Evolutionary conservation across 2,797 vertebrate species (phyloP).

Genomic region (Phataginus tetradactyla): DNA sequence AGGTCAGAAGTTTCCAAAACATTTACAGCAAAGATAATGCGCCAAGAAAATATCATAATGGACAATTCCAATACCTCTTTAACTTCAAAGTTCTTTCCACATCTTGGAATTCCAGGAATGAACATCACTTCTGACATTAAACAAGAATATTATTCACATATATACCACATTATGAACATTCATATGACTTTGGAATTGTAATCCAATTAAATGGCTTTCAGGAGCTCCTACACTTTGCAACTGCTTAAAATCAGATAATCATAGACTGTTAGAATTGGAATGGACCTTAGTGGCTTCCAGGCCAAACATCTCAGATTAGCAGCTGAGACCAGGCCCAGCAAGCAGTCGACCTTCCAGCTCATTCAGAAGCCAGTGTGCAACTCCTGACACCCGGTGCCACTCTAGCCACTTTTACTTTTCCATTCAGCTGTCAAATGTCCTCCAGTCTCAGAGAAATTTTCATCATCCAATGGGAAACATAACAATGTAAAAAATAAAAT

Average conservation of each 20-base stretch:
- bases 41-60: not conserved
- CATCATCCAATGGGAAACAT: not conserved
- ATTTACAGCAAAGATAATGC: conserved; percentile 16
- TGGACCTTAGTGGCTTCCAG: not conserved
- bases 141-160: not conserved
- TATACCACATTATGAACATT: not conserved
- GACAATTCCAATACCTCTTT: not conserved
- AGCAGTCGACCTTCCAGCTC: not conserved
- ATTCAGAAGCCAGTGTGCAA: not conserved
- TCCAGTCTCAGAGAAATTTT: not conserved
- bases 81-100: not conserved
- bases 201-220: conserved; percentile 15
- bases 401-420: not conserved
- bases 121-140: conserved; percentile 36
- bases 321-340: not conserved
- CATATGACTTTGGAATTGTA: not conserved
- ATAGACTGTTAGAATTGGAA: not conserved
- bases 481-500: not conserved
- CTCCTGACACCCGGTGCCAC: not conserved
- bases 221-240: not conserved
- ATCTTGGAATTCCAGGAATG: conserved; percentile 17
- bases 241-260: not conserved
- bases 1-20: conserved; percentile 3
- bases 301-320: not conserved
- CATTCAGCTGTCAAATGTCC: not conserved